Base-by-base conservation (phyloP, 2,888 invertebrate species). In the Bellardia bayeri region DNA sequence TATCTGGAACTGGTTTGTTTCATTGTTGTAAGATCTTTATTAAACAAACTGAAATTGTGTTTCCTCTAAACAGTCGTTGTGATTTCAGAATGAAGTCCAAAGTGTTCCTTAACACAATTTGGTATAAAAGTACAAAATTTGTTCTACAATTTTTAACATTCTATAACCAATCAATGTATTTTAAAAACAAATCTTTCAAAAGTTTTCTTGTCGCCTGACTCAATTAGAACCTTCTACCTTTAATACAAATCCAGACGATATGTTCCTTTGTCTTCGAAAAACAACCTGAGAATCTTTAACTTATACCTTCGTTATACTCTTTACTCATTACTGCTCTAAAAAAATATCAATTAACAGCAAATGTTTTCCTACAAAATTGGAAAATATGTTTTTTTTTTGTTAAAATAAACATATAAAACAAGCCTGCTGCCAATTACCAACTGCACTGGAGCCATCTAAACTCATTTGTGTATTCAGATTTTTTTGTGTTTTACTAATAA, bases 391-490 rank as follows among this genome's bases (percentile, higher is more conserved):
- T 58, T 0, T 7, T 58, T 30, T 58, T 30, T 30, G 56, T 37
- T 30, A 63, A 64, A 64, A 9, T n/a, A 40, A 58, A 58, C 9
- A 30, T 58, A 30, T 3, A 2, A 37, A 37, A 33, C 33, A 61
- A 42, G 23, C 45, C 66, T 16, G 45, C 37, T 14, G 45, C 23
- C 14, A 30, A 16, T 23, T 45, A 16, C 30, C 45, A 45, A 11
- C 45, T 61, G 30, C 49, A 30, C 40, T 71, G 40, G 40, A 71
- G 49, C 61, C 42, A 45, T 79, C 30, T 30, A 11, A 45, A 45
- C 11, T 13, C 11, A 63, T 71, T 61, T 80, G 37, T 45, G 64
- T 72, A 23, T 30, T 76, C 49, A 49, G 3, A 30, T 16, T 45
- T 33, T 42, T 56, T 63, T 61, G 51, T 8, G 16, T n/a, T 37